Evolutionary conservation across 1,140 invertebrate species (phyloP).

Genomic region (Drosophila neocordata): DNA sequence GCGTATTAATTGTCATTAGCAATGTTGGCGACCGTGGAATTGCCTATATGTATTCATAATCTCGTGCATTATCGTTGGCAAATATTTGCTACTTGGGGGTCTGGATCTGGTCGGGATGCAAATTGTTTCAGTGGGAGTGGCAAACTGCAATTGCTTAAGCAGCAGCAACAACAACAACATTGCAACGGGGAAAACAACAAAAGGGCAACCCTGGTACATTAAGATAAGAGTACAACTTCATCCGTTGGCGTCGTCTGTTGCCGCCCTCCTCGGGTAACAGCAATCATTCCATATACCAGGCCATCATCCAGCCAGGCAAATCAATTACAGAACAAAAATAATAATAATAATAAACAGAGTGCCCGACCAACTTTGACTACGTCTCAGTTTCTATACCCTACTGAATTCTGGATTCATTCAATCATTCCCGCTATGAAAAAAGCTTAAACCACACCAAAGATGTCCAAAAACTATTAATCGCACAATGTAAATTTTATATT

Average conservation of each 20-base stretch:
- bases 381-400: neutral
- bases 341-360: slow-evolving; percentile 24
- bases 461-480: too few species aligned
- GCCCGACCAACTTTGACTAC: slow-evolving; percentile 4
- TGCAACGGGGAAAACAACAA: slow-evolving; percentile 3
- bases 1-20: neutral
- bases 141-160: slow-evolving; percentile 35
- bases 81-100: slow-evolving; percentile 6
- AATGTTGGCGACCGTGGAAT: neutral
- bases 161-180: slow-evolving; percentile 20
- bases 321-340: slow-evolving; percentile 72
- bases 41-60: neutral
- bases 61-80: neutral
- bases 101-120: slow-evolving; percentile 5
- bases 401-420: neutral
- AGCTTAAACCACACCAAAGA: too few species aligned
- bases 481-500: too few species aligned
- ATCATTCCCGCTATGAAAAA: too few species aligned
- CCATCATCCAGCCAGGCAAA: slow-evolving; percentile 46
- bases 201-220: slow-evolving; percentile 9
- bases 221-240: slow-evolving; percentile 11
- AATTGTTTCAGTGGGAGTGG: slow-evolving; percentile 29
- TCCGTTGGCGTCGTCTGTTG: slow-evolving; percentile 15
- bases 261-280: neutral
- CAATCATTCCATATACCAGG: neutral